A percentile compares a stretch with the other conserved stretches of the same genome.
These are phyloP conservation scores for Scaptomyza cyrtandrae DNA, from an alignment of 2,888 invertebrate genomes.

Conservation along the genomic window DNA sequence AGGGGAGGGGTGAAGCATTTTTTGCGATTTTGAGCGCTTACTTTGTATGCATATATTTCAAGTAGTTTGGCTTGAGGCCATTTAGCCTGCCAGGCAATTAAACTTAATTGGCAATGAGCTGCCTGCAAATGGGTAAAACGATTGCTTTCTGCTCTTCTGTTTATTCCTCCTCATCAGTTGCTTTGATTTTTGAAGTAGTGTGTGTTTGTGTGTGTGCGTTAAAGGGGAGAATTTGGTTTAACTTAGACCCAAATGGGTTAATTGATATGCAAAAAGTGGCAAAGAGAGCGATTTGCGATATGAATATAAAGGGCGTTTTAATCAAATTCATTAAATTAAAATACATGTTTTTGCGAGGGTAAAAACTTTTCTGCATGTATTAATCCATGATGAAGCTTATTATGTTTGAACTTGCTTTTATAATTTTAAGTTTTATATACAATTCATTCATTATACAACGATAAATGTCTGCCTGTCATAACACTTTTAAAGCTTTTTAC, in stretches of 20 bases:
- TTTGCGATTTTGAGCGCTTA: constrained; percentile 39
- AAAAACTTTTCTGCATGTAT: too few relatives aligned
- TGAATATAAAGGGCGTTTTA: not conserved
- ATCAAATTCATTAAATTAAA: too few relatives aligned
- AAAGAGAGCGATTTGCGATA: constrained; percentile 29
- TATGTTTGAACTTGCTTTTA: too few relatives aligned
- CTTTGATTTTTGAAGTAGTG: constrained; percentile 56
- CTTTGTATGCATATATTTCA: constrained; percentile 73
- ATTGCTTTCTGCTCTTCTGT: constrained; percentile 26
- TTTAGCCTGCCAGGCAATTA: constrained; percentile 66
- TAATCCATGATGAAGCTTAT: too few relatives aligned
- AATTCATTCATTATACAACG: too few relatives aligned
- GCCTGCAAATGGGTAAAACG: constrained; percentile 36
- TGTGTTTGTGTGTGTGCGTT: too few relatives aligned
- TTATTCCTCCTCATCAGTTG: constrained; percentile 15
- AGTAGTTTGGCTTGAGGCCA: constrained; percentile 56
- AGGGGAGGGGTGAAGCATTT: constrained; percentile 21
- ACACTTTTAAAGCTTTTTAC: too few relatives aligned
- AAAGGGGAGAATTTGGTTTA: constrained; percentile 17
- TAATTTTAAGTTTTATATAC: too few relatives aligned
- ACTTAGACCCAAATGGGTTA: constrained; percentile 47
- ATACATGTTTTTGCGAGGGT: too few relatives aligned
- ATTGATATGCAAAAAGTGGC: constrained; percentile 53
- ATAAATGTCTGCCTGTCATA: too few relatives aligned
- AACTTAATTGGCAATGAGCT: constrained; percentile 75